A percentile compares a stretch with the other conserved stretches of the same genome.
Conservation (phyloP, 1,140 invertebrate genomes). For the Ceratoteleas bidentatus region DNA sequence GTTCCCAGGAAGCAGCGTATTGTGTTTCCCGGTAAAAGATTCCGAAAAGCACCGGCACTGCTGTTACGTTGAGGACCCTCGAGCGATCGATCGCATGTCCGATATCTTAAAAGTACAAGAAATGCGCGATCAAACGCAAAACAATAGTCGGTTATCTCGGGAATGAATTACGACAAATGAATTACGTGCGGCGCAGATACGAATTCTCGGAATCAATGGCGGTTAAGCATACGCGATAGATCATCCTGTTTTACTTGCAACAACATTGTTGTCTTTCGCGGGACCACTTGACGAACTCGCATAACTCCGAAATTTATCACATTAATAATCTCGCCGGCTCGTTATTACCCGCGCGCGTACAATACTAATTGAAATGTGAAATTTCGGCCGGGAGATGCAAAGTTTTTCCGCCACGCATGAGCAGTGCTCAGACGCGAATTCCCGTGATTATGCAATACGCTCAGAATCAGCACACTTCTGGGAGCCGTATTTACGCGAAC, state of each 20-base stretch:
- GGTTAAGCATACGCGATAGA: constrained; percentile 25
- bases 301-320: constrained; percentile 22
- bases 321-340: constrained; percentile 12
- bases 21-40: too few species aligned
- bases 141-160: not conserved
- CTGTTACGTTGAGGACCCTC: too few species aligned
- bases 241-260: constrained; percentile 10
- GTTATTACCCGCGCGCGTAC: constrained; percentile 10
- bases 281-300: constrained; percentile 6
- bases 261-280: constrained; percentile 11
- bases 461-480: constrained; percentile 18
- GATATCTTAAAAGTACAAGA: too few species aligned
- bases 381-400: constrained; percentile 8
- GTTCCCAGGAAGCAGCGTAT: too few species aligned
- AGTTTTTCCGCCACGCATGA: constrained; percentile 28
- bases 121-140: too few species aligned
- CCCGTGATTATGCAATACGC: constrained; percentile 32
- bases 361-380: constrained; percentile 33
- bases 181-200: constrained; percentile 3
- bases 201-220: constrained; percentile 10
- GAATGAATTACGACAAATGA: constrained; percentile 11
- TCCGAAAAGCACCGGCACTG: too few species aligned
- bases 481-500: constrained; percentile 24
- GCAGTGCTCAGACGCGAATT: constrained; percentile 13
- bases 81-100: too few species aligned